Evolutionary conservation across 2,113 vertebrate genomes (phyloP).

Genomic region (Caranx ignobilis): DNA sequence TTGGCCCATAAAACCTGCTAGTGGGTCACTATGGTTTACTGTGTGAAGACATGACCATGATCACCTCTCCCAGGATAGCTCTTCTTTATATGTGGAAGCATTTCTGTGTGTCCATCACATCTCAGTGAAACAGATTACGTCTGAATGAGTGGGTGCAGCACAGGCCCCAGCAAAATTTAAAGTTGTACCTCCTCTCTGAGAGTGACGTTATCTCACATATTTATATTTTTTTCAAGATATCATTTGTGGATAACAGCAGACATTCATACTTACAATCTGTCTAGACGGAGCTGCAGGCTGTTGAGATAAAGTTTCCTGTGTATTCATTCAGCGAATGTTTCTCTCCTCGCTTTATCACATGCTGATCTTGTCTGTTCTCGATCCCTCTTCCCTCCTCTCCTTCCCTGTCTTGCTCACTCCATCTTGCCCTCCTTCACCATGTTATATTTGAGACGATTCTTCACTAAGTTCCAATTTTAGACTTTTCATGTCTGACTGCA

Average conservation of each 20-base stretch:
- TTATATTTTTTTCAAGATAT: background rate
- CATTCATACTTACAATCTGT: slow-evolving; percentile 10
- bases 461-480: slow-evolving; percentile 36
- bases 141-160: background rate
- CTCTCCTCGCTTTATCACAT: background rate
- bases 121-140: too few species aligned
- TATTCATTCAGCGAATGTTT: background rate
- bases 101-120: background rate
- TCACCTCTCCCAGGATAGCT: background rate
- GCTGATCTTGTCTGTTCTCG: background rate
- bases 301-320: slow-evolving; percentile 5
- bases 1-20: background rate
- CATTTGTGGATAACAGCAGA: slow-evolving; percentile 1
- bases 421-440: background rate
- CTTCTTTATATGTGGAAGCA: background rate
- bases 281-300: background rate
- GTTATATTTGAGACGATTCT: slow-evolving; percentile 6
- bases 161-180: background rate
- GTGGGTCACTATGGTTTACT: background rate
- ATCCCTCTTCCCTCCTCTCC: background rate
- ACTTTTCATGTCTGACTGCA: slow-evolving; percentile 17
- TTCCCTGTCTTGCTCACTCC: background rate
- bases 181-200: background rate
- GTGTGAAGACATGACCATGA: background rate
- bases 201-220: background rate